Evolutionary conservation across 2,797 vertebrate genomes (phyloP).

Genomic region (Hemibagrus guttatus): DNA sequence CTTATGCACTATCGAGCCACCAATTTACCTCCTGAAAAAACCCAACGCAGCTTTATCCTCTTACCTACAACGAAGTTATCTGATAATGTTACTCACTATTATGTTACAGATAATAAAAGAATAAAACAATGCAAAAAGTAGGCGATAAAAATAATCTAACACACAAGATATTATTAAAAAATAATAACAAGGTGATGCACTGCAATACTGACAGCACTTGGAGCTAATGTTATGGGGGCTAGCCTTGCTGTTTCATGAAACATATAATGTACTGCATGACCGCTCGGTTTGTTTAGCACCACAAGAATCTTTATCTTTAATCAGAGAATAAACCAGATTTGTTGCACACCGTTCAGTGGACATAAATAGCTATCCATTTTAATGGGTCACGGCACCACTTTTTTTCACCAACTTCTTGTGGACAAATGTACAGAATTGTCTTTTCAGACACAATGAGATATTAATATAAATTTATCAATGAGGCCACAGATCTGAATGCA

Average conservation of each 20-base stretch:
- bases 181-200: neutral
- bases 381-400: neutral
- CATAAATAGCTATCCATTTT: neutral
- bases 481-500: neutral
- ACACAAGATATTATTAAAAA: neutral
- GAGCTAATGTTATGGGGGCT: slow-evolving; percentile 6
- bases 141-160: slow-evolving; percentile 9
- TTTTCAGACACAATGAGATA: neutral
- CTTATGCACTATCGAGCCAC: neutral
- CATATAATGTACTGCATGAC: neutral
- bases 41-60: slow-evolving; percentile 12
- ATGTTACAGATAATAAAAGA: slow-evolving; percentile 34
- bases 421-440: neutral
- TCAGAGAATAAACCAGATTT: slow-evolving; percentile 1
- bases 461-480: neutral
- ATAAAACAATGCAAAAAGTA: slow-evolving; percentile 11
- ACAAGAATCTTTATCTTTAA: slow-evolving; percentile 27
- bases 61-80: slow-evolving; percentile 33
- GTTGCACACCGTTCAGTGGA: neutral
- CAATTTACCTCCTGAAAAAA: slow-evolving; percentile 9
- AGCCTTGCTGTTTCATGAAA: neutral
- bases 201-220: neutral
- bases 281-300: slow-evolving; percentile 34
- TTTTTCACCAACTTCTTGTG: neutral
- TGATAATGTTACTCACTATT: slow-evolving; percentile 18